Conservation (phyloP, 2,113 vertebrate species). For the Phoenicopterus ruber region DNA sequence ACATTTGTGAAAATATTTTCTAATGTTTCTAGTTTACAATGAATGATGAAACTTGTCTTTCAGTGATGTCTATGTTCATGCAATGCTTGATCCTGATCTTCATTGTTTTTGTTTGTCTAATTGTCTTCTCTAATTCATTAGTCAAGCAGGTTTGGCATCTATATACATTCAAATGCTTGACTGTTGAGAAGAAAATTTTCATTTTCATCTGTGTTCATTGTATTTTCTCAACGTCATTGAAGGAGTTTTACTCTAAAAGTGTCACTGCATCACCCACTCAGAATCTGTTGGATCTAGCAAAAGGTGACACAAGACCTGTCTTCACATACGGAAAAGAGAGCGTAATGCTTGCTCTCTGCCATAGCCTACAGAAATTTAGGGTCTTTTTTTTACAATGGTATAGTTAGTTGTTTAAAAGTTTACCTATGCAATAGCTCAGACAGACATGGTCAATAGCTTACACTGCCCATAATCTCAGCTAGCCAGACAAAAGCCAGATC, state of each 20-base stretch:
- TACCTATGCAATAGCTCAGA: neutral
- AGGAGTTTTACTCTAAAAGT: neutral
- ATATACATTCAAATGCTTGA: neutral
- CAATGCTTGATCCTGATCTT: neutral
- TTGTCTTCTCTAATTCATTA: neutral
- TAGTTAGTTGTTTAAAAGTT: neutral
- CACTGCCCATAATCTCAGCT: neutral
- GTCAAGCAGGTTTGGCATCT: neutral
- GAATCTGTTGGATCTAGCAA: neutral
- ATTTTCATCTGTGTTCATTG: neutral
- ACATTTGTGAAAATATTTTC: neutral
- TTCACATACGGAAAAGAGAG: neutral
- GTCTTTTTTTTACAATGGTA: neutral
- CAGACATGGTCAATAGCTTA: neutral
- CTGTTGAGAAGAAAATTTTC: neutral
- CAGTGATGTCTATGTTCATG: neutral
- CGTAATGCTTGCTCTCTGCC: neutral
- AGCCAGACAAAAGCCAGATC: neutral
- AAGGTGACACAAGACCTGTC: neutral
- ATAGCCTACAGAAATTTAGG: neutral
- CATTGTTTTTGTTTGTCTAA: neutral
- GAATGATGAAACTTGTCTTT: neutral
- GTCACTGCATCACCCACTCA: neutral
- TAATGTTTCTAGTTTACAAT: neutral
- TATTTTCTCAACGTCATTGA: neutral